Evolutionary conservation across 1,140 invertebrate species (phyloP), one percentile per base, ranked within the genome.

Genomic region (Drosophila willistoni): DNA sequence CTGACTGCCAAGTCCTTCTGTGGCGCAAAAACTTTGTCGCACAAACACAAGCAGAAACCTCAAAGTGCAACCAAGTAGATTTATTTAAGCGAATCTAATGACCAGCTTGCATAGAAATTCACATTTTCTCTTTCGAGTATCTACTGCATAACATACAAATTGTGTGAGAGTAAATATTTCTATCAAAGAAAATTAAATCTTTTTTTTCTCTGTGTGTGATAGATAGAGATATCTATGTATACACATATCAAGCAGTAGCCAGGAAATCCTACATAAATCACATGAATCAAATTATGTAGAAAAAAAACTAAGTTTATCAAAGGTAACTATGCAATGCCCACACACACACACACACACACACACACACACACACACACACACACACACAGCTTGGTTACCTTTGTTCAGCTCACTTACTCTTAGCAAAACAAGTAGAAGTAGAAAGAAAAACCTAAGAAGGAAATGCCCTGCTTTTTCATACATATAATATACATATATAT

Each of bases 341-440:
- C 36, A 41, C 64, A 39, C 39, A 42, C 25, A 39, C 51, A 57
- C 13, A 22, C 14, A 34, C 63, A 65, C 44, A 57, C 25, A 39
- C 51, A 57, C 13, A 22, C 14, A 34, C 63, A 65, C 33, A 68
- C 36, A 41, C 64, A 39, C 39, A 42, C 25, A 39, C 51, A 57
- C 13, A 22, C 14, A 34, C 63, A 65, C 44, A 57, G 62, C 82
- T 86, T 85, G 81, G 82, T 86, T 85, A 85, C 81, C 81, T 85
- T 85, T 86, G 79, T 86, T 79, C 73, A 61, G 42, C 55, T 70
- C 72, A 63, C 55, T 70, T 73, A 63, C 73, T 66, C 39, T 51
- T 17, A 44, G 42, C 3, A 17, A 44, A 44, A 29, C 29, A 29
- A 29, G 29, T 29, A 29, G 29, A 29, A 29, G 29, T 29, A 29